A percentile compares a stretch with the other conserved stretches of the same genome.
Evolutionary conservation across 2,797 vertebrate genomes (phyloP).

Genomic region (Glossophaga mutica): DNA sequence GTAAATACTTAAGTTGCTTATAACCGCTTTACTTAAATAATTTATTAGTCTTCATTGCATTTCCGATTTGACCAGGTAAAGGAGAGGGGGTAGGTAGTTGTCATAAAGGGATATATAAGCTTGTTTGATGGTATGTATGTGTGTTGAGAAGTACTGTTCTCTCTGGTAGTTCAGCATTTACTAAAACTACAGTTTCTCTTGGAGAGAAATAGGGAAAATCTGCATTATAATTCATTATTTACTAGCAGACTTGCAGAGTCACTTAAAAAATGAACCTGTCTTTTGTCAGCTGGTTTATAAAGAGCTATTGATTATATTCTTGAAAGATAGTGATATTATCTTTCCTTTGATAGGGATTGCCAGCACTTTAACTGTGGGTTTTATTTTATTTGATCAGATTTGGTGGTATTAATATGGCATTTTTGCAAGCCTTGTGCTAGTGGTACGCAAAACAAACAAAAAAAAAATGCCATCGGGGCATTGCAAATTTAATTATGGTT

Average conservation of each 20-base stretch:
- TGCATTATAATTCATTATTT: slow-evolving; percentile 47
- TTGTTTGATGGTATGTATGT: neutral
- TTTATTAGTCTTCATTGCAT: slow-evolving; percentile 48
- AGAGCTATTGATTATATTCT: slow-evolving; percentile 60
- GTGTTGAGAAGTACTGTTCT: neutral
- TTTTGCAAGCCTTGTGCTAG: slow-evolving; percentile 50
- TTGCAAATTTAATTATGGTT: slow-evolving; percentile 35
- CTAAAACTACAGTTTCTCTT: slow-evolving; percentile 49
- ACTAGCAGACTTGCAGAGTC: slow-evolving; percentile 27
- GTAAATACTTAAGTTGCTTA: slow-evolving; percentile 39
- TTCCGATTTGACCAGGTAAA: slow-evolving; percentile 34
- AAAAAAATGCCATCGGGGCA: neutral
- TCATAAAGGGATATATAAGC: neutral
- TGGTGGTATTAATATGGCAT: slow-evolving; percentile 43
- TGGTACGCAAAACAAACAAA: slow-evolving; percentile 14
- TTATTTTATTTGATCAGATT: slow-evolving; percentile 53
- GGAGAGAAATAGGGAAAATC: neutral
- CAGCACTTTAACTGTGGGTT: slow-evolving; percentile 20
- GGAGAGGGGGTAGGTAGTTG: neutral
- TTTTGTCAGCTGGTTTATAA: slow-evolving; percentile 45
- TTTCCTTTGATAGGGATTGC: slow-evolving; percentile 46
- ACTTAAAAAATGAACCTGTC: slow-evolving; percentile 51
- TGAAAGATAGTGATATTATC: slow-evolving; percentile 37
- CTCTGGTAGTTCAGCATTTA: neutral
- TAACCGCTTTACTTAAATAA: slow-evolving; percentile 57